Conservation (phyloP, 2,113 vertebrate genomes). For the Mustelus asterias region DNA sequence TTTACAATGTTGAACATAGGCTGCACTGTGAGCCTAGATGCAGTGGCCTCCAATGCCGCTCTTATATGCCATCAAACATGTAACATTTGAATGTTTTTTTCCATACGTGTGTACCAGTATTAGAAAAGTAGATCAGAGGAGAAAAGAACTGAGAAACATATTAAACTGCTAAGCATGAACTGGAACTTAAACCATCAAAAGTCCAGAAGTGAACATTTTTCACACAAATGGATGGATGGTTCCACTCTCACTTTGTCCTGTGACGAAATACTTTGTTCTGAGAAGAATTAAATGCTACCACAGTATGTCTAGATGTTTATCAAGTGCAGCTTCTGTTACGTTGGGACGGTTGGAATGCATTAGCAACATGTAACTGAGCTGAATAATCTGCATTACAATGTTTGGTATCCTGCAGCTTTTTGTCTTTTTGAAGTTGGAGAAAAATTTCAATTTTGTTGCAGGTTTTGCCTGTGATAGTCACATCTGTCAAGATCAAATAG, state of each 20-base stretch:
- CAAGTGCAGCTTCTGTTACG: not conserved
- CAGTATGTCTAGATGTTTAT: not conserved
- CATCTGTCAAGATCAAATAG: slow-evolving; percentile 19
- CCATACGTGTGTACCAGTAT: not conserved
- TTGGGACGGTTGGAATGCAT: not conserved
- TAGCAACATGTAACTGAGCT: not conserved
- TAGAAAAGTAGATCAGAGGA: not conserved
- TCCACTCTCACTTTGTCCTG: not conserved
- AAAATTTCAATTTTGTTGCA: slow-evolving; percentile 27
- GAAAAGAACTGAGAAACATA: not conserved
- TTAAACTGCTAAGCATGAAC: not conserved
- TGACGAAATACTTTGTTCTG: not conserved
- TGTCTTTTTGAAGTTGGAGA: slow-evolving; percentile 28
- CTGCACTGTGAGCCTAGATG: not conserved
- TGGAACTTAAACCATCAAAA: not conserved
- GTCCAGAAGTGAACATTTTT: not conserved
- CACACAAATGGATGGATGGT: not conserved
- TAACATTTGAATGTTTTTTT: not conserved
- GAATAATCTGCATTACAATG: slow-evolving; percentile 26
- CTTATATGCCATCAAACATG: not conserved
- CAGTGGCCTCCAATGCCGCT: not conserved
- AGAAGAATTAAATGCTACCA: not conserved
- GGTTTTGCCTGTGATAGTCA: slow-evolving; percentile 25
- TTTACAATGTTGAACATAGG: not conserved
- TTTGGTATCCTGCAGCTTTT: slow-evolving; percentile 18